Evolutionary conservation across 2,797 vertebrate genomes (phyloP).

Genomic region (Alcedo atthis): DNA sequence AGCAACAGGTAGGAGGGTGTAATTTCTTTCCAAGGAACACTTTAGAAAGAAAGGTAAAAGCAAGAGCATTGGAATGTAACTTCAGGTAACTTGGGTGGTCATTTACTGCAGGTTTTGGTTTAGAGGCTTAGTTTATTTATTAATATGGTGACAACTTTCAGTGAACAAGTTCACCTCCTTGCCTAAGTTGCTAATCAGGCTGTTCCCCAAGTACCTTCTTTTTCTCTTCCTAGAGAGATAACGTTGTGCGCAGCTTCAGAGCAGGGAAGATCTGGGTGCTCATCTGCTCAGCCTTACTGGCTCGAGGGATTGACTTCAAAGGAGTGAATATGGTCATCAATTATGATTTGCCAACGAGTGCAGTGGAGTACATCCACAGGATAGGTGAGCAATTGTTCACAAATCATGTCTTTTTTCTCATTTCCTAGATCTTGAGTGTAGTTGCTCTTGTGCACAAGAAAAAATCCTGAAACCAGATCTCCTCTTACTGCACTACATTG

Average conservation of each 20-base stretch:
- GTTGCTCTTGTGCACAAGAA: not conserved
- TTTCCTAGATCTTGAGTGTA: not conserved
- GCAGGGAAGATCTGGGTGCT: constrained; percentile 97
- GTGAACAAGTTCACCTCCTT: not conserved
- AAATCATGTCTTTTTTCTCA: not conserved
- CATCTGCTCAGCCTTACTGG: constrained; percentile 93
- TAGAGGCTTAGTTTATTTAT: not conserved
- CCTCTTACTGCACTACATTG: not conserved
- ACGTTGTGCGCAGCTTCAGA: constrained; percentile 90
- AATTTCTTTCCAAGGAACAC: not conserved
- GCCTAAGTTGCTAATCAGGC: not conserved
- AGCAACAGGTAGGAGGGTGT: constrained; percentile 89
- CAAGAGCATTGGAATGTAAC: not conserved
- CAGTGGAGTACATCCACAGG: constrained; percentile 96
- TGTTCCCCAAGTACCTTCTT: not conserved
- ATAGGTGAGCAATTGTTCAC: constrained; percentile 83
- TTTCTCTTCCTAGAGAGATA: constrained; percentile 86
- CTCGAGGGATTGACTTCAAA: constrained; percentile 97
- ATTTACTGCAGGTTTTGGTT: not conserved
- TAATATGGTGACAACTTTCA: not conserved
- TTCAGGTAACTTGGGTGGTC: not conserved
- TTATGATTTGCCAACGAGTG: constrained; percentile 94
- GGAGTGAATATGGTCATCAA: constrained; percentile 95
- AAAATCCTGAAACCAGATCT: not conserved
- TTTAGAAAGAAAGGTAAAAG: not conserved